Evolutionary conservation across 2,888 invertebrate species (phyloP).

Genomic region (Microctonus brassicae): DNA sequence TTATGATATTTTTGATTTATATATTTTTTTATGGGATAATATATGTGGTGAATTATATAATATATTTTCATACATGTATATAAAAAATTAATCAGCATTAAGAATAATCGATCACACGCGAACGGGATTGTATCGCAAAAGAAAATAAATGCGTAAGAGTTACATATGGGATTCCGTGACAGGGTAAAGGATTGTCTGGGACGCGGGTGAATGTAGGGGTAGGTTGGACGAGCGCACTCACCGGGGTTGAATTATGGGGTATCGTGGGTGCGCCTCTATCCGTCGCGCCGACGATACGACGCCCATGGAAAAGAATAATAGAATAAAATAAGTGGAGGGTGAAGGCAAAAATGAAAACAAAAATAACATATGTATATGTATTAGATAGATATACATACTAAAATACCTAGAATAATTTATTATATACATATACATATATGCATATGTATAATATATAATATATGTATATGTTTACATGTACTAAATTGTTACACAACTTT

Average conservation of each 20-base stretch:
- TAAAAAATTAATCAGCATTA: slow-evolving; percentile 33
- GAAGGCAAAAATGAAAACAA: background rate
- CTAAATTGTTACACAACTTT: background rate
- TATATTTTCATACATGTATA: too few relatives aligned
- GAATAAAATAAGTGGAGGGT: slow-evolving; percentile 50
- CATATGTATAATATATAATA: background rate
- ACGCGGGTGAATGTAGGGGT: slow-evolving; percentile 13
- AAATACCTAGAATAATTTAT: background rate
- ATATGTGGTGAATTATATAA: background rate
- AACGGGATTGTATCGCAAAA: slow-evolving; percentile 30
- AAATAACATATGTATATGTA: slow-evolving; percentile 2
- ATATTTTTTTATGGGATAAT: too few relatives aligned
- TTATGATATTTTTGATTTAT: too few relatives aligned
- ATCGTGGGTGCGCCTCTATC: slow-evolving; percentile 34
- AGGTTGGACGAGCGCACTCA: slow-evolving; percentile 35
- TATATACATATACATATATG: background rate
- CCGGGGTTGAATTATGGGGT: slow-evolving; percentile 57
- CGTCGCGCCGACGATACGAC: slow-evolving; percentile 30
- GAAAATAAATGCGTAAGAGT: slow-evolving; percentile 33
- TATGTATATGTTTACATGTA: too few relatives aligned
- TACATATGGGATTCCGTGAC: slow-evolving; percentile 41
- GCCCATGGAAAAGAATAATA: slow-evolving; percentile 54
- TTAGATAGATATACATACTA: too few relatives aligned
- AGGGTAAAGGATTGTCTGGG: slow-evolving; percentile 39
- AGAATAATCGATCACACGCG: slow-evolving; percentile 34